Evolutionary conservation across 2,888 invertebrate species (phyloP).

Genomic region (Drosophila mulleri): DNA sequence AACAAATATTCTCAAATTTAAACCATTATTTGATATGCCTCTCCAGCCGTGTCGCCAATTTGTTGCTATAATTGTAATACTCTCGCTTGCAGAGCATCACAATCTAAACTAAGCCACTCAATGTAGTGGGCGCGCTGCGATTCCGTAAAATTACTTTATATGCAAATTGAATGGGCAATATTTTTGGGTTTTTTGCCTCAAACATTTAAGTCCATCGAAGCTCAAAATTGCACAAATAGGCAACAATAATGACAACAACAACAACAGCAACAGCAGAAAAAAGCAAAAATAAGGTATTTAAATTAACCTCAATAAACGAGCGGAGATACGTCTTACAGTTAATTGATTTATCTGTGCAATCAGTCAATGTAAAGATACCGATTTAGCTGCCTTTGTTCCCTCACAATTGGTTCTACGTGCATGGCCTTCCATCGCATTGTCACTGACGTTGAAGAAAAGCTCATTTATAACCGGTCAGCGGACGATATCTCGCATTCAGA

Average conservation of each 20-base stretch:
- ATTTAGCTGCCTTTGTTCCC: conserved; percentile 22
- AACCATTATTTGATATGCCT: neutral
- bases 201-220: conserved; percentile 31
- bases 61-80: conserved; percentile 1
- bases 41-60: neutral
- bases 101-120: conserved; percentile 41
- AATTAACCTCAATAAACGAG: conserved; percentile 72
- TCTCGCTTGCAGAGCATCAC: neutral
- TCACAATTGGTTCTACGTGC: conserved; percentile 34
- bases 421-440: conserved; percentile 29
- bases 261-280: neutral
- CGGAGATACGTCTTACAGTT: neutral
- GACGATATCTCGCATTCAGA: conserved; percentile 28
- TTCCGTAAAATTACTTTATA: conserved; percentile 52
- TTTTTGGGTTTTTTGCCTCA: conserved; percentile 37
- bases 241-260: conserved; percentile 5
- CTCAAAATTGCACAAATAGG: conserved; percentile 61
- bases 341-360: conserved; percentile 23
- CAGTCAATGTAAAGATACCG: neutral
- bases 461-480: conserved; percentile 44
- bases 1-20: neutral
- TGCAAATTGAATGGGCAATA: conserved; percentile 54
- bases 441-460: conserved; percentile 8
- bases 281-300: conserved; percentile 41
- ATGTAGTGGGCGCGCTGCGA: conserved; percentile 60